Evolutionary conservation across 2,113 vertebrate species (phyloP), one percentile per base, ranked within the genome.

Genomic region (Chitala chitala): DNA sequence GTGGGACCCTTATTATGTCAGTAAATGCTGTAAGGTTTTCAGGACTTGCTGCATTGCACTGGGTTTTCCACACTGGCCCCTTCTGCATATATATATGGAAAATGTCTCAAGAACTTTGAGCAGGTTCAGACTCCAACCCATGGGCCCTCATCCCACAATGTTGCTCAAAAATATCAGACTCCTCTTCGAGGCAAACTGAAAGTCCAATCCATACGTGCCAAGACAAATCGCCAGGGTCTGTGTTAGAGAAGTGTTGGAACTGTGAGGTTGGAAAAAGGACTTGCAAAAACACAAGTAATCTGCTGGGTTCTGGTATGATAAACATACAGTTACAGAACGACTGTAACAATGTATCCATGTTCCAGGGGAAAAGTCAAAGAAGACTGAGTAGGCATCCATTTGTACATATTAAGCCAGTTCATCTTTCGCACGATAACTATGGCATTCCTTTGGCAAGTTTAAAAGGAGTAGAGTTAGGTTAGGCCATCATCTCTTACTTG

Each of bases 21-120:
- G 83, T 83, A 86, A 69, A 73, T 78, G 79, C 81, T 78, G 86
- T 81, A 81, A 85, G 80, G 80, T 76, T 84, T 87, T 85, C 72
- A 82, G 83, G 80, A 84, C 75, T 61, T 74, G 65, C 75, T 64
- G 55, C 55, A 66, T 74, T 61, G 40, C 53, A 64, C 51, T 59
- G 36, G 65, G 54, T 61, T 69, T 58, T 77, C 76, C 70, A 69
- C 61, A 59, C 71, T 66, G 65, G 36, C 77, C 66, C 68, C 65
- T n/a, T 61, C 46, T 31, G 36, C 24, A 53, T 29, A 55, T 59
- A 58, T n/a, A 66, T 75, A 75, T 44, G 69, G 61, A 26, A 61
- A 68, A 73, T 76, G 71, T n/a, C 66, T 61, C 65, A 44, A 36
- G 17, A 3, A 31, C 48, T 44, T 5, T n/a, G n/a, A n/a, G n/a